Evolutionary conservation across 1,140 invertebrate species (phyloP).

Genomic region (Pseudomyrmex concolor): DNA sequence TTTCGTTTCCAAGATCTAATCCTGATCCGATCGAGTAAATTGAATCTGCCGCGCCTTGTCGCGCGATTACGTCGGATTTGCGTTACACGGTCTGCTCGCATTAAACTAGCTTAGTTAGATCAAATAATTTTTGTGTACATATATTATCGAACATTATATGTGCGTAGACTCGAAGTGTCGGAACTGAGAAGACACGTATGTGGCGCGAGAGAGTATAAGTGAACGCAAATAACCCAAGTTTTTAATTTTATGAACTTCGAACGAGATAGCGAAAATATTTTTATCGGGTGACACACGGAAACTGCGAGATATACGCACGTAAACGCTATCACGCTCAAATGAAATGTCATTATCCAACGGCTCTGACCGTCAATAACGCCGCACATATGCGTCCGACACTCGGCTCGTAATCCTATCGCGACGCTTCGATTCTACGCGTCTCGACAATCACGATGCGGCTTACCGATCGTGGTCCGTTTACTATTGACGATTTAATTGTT

Average conservation of each 20-base stretch:
- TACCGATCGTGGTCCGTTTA: conserved; percentile 69
- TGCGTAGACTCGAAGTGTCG: conserved; percentile 42
- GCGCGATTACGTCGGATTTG: conserved; percentile 45
- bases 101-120: conserved; percentile 72
- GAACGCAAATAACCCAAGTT: neutral
- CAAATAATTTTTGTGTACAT: conserved; percentile 72
- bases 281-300: neutral
- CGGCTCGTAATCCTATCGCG: conserved; percentile 36
- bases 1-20: conserved; percentile 2
- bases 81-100: conserved; percentile 62
- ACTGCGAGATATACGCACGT: neutral
- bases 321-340: neutral
- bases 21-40: conserved; percentile 7
- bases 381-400: conserved; percentile 4
- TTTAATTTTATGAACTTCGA: neutral
- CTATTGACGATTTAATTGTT: conserved; percentile 73
- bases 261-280: neutral
- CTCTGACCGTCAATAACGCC: neutral
- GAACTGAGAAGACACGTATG: neutral
- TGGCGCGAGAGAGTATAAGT: neutral
- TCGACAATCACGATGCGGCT: conserved; percentile 60
- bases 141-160: conserved; percentile 62
- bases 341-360: conserved; percentile 11
- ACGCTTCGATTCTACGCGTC: conserved; percentile 54
- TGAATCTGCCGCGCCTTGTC: neutral